Evolutionary conservation across 2,113 vertebrate species (phyloP), one percentile per base, ranked within the genome.

Genomic region (Dascyllus trimaculatus): DNA sequence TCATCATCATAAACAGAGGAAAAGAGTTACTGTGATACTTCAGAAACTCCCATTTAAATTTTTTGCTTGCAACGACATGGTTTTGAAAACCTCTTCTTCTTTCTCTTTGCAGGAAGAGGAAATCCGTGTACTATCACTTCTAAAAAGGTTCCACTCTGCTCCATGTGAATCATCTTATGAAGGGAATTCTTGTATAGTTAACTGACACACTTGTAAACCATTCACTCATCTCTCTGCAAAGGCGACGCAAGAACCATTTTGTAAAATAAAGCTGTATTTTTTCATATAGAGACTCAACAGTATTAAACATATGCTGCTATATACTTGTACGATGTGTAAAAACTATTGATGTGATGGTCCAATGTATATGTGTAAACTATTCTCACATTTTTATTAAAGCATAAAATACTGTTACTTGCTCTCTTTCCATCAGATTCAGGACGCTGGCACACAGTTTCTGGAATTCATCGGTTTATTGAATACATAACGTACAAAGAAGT

Each of bases 191-290:
- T 87, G 89, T 91, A 88, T 75, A 92, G 82, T 92, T 66, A 61
- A 86, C 74, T 56, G 60, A 85, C 81, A 54, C 64, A 81, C 75
- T 29, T 86, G 66, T 86, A 86, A 88, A 89, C 88, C 89, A 82
- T 87, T 80, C 83, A 81, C 78, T 86, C 71, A 74, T 81, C 80
- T 80, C 85, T 75, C 78, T n/a, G 48, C 59, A 84, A 78, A 78
- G 60, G 87, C 82, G 78, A 88, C 77, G 60, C 90, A 80, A 90
- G 87, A 91, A 82, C 73, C 88, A 81, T 88, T 94, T 95, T 95
- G 95, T 95, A 95, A 95, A 94, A 91, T 95, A 95, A 95, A 95
- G 94, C 94, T 95, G 95, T 95, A 95, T 95, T 95, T 95, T 95
- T 95, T 95, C 93, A 95, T 94, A 94, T 95, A 94, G 85, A 94